Evolutionary conservation across 2,888 invertebrate genomes (phyloP).

Genomic region (Adela reaumurella): DNA sequence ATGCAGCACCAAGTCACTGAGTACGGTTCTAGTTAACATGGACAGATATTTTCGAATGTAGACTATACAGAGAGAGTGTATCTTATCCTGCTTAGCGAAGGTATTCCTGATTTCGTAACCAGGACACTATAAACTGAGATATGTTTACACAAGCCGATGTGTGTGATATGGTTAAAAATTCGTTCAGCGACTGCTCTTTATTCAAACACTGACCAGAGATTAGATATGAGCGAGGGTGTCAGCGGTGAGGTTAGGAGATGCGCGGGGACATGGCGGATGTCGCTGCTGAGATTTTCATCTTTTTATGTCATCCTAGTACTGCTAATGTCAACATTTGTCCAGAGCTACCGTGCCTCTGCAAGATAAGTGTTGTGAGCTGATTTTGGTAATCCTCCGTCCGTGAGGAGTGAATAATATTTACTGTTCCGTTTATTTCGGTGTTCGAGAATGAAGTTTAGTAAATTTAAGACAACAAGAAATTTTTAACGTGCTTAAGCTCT

Average conservation of each 20-base stretch:
- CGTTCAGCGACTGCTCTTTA: neutral
- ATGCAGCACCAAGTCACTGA: too few species aligned
- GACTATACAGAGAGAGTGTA: too few species aligned
- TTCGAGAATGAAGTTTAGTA: too few species aligned
- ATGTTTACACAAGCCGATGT: neutral
- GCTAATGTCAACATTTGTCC: conserved; percentile 16
- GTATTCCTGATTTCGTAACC: neutral
- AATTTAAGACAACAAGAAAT: too few species aligned
- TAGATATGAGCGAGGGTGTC: neutral
- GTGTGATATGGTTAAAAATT: neutral
- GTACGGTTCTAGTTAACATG: too few species aligned
- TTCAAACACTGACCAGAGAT: neutral
- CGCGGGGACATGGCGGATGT: neutral
- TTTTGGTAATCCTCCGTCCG: neutral
- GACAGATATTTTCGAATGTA: too few species aligned
- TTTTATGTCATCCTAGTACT: neutral
- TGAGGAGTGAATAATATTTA: neutral
- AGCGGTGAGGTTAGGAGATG: neutral
- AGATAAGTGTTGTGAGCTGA: neutral
- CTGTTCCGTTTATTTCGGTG: too few species aligned
- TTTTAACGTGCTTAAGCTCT: too few species aligned
- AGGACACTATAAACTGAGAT: neutral
- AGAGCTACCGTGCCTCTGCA: conserved; percentile 15
- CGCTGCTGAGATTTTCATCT: neutral
- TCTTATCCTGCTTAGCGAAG: too few species aligned